Conservation (phyloP, 2,113 vertebrate genomes). For the Ardeotis arabs region DNA sequence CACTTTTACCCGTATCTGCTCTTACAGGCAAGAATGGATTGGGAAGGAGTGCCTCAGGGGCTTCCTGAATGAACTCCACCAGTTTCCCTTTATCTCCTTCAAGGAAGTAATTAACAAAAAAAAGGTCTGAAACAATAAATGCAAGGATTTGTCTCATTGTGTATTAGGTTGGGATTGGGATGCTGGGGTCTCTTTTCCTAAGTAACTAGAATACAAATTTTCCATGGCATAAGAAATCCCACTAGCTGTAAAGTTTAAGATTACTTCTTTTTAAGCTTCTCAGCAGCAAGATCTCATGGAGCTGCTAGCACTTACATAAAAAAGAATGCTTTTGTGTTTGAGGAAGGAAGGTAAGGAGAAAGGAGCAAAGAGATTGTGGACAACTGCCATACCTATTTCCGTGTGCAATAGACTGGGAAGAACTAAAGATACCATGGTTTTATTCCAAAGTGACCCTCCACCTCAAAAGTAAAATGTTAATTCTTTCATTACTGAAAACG, state of each 20-base stretch:
- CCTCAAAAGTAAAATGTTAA: not conserved
- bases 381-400: not conserved
- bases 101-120: not conserved
- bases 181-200: not conserved
- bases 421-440: not conserved
- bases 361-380: not conserved
- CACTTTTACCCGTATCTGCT: not conserved
- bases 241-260: not conserved
- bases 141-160: not conserved
- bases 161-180: not conserved
- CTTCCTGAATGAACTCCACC: not conserved
- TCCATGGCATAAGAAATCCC: not conserved
- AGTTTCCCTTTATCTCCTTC: not conserved
- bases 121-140: not conserved
- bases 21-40: not conserved
- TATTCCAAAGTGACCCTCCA: not conserved
- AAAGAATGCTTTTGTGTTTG: not conserved
- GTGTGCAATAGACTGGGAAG: not conserved
- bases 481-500: not conserved
- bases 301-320: not conserved
- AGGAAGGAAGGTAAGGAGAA: not conserved
- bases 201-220: not conserved
- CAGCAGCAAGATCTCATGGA: not conserved
- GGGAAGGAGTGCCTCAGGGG: not conserved
- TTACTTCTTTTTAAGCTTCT: not conserved